Base-by-base conservation (phyloP, 2,113 vertebrate genomes). In the Anser cygnoides region DNA sequence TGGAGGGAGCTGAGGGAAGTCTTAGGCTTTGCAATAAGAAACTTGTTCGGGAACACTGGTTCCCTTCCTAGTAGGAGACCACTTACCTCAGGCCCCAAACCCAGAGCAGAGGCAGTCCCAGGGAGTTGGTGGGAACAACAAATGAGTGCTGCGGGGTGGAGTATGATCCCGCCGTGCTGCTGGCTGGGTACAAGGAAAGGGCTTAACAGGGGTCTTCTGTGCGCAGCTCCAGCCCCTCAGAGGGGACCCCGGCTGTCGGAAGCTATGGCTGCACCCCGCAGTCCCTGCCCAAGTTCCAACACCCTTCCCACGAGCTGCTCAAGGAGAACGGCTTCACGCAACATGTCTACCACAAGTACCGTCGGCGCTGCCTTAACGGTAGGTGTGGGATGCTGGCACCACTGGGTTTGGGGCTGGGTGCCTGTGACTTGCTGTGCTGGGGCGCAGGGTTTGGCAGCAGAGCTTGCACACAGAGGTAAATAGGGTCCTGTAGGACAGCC, bases 251-350 rank as follows among this genome's bases (percentile, higher is more conserved):
- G 0, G 98, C 98, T 0, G 96, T 99, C 4, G 98, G 99, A 39
- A 99, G 98, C 97, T 98, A 98, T 1, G 99, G 99, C 97, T 99
- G 99, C 97, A 99, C 99, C 9, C 99, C 99, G 1, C 99, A 99
- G 97, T 99, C 99, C 75, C 98, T 99, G 90, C 99, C 99, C 94
- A 99, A 99, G 96, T 99, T 99, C 97, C 99, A 99, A 96, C 99
- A 99, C 84, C 99, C 99, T 61, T 99, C 99, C 0, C 99, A 99
- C 0, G 99, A 99, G 98, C 98, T 99, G 96, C 99, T 99, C 88
- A 99, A 99, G 97, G 99, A 99, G 97, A 99, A 99, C 6, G 99
- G 99, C 98, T 99, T 99, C 98, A 99, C 99, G 39, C 99, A 99
- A 98, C 99, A 99, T 6, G 99, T 99, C 91, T 99, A 99, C 98